Base-by-base conservation (phyloP, 2,113 vertebrate genomes). In the Helogale parvula region DNA sequence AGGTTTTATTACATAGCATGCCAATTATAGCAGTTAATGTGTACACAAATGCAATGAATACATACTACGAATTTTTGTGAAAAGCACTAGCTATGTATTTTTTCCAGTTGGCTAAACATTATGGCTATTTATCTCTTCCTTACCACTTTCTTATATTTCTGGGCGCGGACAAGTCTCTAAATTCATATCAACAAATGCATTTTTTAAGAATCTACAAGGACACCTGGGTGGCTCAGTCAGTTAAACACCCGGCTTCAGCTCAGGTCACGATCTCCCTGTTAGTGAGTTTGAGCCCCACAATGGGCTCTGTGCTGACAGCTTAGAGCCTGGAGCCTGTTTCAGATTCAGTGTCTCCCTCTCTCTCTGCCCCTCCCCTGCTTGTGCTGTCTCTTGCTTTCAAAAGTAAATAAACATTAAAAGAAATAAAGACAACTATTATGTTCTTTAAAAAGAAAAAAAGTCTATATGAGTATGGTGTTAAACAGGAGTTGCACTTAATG, bases 41-140 rank as follows among this genome's bases (percentile, higher is more conserved):
- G 12, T 35, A 65, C 1, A 76, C 38, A 69, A 69, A 84, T 33
- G 33, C 82, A 66, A 76, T 38, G 65, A 88, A 88, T 77, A 50
- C 15, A n/a, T 71, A 50, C 33, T 69, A 68, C 35, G 25, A 15
- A 76, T 83, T 92, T 95, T 86, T 47, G 77, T 74, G 86, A 83
- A 31, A 80, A 90, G 77, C 54, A 50, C 33, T 57, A 95, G 63
- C 41, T 93, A 27, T 50, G 38, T 41, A 63, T 84, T 93, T 96
- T 35, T 71, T 80, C 38, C 25, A 35, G 7, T 74, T 29, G 60
- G 5, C 29, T 90, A 93, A 92, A 69, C 21, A 9, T 3, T 81
- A 89, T 93, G 38, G 81, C 15, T 81, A 85, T 47, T 65, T 93
- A 17, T n/a, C 15, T 77, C 29, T 52, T 91, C 38, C 74, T 79